phyloP scores from a whole-genome alignment of 2,113 vertebrate genomes.

The Laticauda laticaudata region DNA sequence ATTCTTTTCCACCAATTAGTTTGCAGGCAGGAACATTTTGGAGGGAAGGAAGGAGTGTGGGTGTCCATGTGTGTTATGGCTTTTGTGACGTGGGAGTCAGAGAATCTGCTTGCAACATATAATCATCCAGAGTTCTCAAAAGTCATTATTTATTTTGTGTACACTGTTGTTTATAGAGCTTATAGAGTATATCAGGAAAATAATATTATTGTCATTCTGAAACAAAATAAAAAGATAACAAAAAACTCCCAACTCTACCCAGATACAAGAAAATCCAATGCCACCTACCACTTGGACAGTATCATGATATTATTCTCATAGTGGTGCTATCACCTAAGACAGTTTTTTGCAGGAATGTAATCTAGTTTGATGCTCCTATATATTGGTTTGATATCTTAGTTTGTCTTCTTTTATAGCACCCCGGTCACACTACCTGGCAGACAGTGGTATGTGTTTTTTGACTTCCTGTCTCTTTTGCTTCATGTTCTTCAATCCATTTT shows the following conservation, averaged over 20 bases:
- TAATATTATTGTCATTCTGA: neutral
- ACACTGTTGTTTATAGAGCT: neutral
- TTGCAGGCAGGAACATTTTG: neutral
- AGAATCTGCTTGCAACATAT: neutral
- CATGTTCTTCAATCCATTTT: accelerated
- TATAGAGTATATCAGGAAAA: neutral
- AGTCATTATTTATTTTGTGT: neutral
- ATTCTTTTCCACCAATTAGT: neutral
- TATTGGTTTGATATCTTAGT: neutral
- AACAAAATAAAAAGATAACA: neutral
- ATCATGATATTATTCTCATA: neutral
- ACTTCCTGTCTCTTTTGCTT: neutral
- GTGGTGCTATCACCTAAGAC: neutral
- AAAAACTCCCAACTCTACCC: neutral
- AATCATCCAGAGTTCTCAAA: neutral
- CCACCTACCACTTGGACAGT: neutral
- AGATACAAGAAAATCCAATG: neutral
- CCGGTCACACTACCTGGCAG: slow-evolving; percentile 81
- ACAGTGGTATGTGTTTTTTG: slow-evolving; percentile 83
- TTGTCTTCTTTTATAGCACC: slow-evolving; percentile 79
- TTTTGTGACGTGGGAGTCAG: neutral
- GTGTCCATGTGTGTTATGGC: neutral
- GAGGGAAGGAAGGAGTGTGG: neutral
- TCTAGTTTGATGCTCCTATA: neutral
- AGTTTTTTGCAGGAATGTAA: neutral